phyloP scores from a whole-genome alignment of 2,797 vertebrate genomes.

The Pyrrhura leucotis region DNA sequence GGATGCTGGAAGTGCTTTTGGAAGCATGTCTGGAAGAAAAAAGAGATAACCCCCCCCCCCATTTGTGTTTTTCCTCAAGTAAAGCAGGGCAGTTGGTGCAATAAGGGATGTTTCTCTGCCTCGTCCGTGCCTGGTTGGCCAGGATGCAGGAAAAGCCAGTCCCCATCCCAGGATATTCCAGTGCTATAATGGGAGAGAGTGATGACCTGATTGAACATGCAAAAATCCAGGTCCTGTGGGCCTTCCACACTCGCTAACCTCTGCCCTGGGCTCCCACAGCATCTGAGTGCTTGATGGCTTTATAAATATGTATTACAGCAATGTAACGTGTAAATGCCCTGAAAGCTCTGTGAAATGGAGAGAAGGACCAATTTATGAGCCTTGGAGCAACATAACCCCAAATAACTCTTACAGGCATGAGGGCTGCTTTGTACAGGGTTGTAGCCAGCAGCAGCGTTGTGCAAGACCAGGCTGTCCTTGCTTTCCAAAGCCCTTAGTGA shows the following conservation, averaged over 20 bases:
- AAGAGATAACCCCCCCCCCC: rapidly evolving
- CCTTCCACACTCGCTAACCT: rapidly evolving
- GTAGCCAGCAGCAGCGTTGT: rapidly evolving
- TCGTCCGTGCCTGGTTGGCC: rapidly evolving
- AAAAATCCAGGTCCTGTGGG: neutral
- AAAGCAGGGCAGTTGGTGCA: neutral
- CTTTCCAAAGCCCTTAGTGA: neutral
- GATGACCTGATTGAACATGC: neutral
- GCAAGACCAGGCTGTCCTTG: neutral
- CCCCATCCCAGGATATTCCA: neutral
- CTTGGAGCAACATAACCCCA: neutral
- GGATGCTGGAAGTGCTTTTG: neutral
- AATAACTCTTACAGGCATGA: neutral
- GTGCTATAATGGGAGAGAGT: neutral
- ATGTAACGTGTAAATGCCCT: rapidly evolving
- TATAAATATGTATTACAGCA: neutral
- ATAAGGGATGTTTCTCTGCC: neutral
- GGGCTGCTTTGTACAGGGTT: rapidly evolving
- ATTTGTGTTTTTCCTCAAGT: neutral
- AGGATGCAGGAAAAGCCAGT: rapidly evolving
- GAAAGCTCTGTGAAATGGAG: neutral
- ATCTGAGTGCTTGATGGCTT: neutral
- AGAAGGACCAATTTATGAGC: neutral
- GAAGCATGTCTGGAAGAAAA: neutral
- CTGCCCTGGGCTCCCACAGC: neutral